Percentiles rank a stretch among this genome's conserved stretches.
phyloP scores from a whole-genome alignment of 2,113 vertebrate species.

The Aphyosemion australe region DNA sequence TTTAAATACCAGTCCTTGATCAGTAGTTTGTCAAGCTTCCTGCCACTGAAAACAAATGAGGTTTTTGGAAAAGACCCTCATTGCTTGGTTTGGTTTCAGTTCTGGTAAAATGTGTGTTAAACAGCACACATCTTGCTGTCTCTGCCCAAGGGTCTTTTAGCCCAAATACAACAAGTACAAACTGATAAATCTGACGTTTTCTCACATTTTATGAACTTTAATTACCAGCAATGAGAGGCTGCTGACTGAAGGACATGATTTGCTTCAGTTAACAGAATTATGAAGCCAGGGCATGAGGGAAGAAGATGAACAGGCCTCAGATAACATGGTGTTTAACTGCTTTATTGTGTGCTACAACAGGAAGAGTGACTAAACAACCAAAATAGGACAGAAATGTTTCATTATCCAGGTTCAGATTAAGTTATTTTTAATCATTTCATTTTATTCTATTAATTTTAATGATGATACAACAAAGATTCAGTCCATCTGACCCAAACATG shows the following conservation, averaged over 20 bases:
- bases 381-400: neutral
- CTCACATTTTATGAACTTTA: neutral
- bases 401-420: too few relatives aligned
- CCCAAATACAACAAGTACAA: neutral
- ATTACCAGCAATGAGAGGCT: too few relatives aligned
- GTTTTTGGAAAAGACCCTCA: neutral
- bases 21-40: neutral
- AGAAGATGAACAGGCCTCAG: neutral
- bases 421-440: too few relatives aligned
- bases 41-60: slow-evolving; percentile 4
- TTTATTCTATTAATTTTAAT: too few relatives aligned
- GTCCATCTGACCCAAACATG: too few relatives aligned
- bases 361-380: too few relatives aligned
- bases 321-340: neutral
- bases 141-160: neutral
- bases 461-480: too few relatives aligned
- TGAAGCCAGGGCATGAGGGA: too few relatives aligned
- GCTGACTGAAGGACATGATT: neutral
- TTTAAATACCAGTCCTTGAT: neutral
- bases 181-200: neutral
- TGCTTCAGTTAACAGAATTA: too few relatives aligned
- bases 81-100: too few relatives aligned
- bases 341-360: slow-evolving; percentile 1
- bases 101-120: neutral
- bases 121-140: neutral